A percentile compares a stretch with the other conserved stretches of the same genome.
phyloP scores from a whole-genome alignment of 2,888 invertebrate species.

The Syritta pipiens region DNA sequence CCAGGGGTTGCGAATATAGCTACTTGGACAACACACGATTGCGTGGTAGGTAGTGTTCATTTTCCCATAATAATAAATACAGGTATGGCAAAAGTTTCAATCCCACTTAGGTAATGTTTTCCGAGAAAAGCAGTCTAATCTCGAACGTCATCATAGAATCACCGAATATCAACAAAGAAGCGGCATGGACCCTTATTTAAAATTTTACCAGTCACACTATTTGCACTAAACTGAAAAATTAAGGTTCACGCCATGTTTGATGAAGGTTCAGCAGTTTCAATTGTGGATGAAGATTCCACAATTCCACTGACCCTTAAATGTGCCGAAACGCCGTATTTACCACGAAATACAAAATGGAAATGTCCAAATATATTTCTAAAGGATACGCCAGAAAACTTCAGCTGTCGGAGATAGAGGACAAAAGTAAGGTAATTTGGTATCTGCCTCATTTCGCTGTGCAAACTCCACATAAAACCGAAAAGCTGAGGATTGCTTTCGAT shows the following conservation, averaged over 20 bases:
- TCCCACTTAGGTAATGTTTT: not conserved
- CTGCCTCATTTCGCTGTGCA: constrained; percentile 71
- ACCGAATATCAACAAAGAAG: not conserved
- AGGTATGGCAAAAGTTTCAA: not conserved
- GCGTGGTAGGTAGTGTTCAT: not conserved
- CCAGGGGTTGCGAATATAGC: not conserved
- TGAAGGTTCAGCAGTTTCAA: not conserved
- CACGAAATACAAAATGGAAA: constrained; percentile 53
- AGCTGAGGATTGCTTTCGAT: constrained; percentile 72
- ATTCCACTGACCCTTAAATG: too few relatives aligned
- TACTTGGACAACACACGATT: not conserved
- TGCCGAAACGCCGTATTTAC: too few relatives aligned
- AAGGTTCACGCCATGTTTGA: not conserved
- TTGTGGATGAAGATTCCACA: too few relatives aligned
- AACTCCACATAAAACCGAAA: constrained; percentile 71
- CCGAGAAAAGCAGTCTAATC: not conserved
- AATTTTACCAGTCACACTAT: too few relatives aligned
- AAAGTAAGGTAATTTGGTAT: constrained; percentile 69
- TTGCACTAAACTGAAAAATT: too few relatives aligned
- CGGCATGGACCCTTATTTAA: too few relatives aligned
- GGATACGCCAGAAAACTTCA: constrained; percentile 64
- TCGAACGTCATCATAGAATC: not conserved
- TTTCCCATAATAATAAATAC: not conserved
- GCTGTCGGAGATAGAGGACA: constrained; percentile 48
- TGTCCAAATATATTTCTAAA: constrained; percentile 63